Conservation (phyloP, 2,888 invertebrate species). For the Platynereis dumerilii region DNA sequence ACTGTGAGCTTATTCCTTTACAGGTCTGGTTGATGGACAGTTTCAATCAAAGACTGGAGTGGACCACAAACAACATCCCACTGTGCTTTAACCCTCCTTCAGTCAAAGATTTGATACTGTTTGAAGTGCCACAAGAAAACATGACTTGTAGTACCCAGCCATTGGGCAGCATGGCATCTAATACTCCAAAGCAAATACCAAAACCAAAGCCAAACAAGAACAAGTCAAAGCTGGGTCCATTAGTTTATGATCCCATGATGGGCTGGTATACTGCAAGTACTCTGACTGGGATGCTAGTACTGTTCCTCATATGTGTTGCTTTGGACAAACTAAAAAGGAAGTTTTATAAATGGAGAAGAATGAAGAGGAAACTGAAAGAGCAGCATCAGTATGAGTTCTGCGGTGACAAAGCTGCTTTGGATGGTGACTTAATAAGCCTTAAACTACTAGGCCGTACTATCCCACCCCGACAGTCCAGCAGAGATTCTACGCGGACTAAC, state of each 20-base stretch:
- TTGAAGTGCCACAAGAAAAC: slow-evolving; percentile 1
- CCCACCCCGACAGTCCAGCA: too few species aligned
- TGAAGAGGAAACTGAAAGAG: slow-evolving; percentile 2
- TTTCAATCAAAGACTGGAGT: neutral
- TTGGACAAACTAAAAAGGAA: slow-evolving; percentile 29
- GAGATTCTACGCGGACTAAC: too few species aligned
- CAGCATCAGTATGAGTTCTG: too few species aligned
- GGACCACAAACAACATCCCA: slow-evolving; percentile 8
- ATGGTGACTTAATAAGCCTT: too few species aligned
- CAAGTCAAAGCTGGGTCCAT: slow-evolving; percentile 15
- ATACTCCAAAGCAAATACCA: too few species aligned
- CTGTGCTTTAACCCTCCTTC: slow-evolving; percentile 4
- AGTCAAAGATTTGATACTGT: neutral
- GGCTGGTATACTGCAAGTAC: slow-evolving; percentile 39
- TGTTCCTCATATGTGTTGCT: slow-evolving; percentile 36
- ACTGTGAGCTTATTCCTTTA: slow-evolving; percentile 5
- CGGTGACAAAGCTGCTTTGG: too few species aligned
- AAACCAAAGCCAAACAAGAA: neutral
- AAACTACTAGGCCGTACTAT: too few species aligned
- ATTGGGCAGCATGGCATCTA: too few species aligned
- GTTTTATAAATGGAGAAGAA: slow-evolving; percentile 17
- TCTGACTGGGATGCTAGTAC: slow-evolving; percentile 32
- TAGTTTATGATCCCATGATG: slow-evolving; percentile 36
- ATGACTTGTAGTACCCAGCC: slow-evolving; percentile 11
- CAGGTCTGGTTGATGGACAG: slow-evolving; percentile 8